A percentile compares a stretch with the other conserved stretches of the same genome.
These are phyloP conservation scores for Chloropsis cyanopogon DNA, from an alignment of 2,113 vertebrate species.

Conservation along the genomic window DNA sequence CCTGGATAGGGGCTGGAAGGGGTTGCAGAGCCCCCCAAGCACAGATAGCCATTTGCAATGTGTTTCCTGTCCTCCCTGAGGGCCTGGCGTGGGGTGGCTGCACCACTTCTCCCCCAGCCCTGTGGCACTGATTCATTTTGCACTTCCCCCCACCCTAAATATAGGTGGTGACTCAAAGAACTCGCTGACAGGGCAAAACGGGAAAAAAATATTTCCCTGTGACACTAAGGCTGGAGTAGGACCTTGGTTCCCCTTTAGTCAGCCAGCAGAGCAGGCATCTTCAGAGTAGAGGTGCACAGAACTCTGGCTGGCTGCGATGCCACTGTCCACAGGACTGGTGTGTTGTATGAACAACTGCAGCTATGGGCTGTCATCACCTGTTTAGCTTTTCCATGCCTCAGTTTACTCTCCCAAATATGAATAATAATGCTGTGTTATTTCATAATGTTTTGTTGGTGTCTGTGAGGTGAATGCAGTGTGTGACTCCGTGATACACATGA, in stretches of 20 bases:
- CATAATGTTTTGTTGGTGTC: background rate
- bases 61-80: slow-evolving; percentile 62
- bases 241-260: slow-evolving; percentile 70
- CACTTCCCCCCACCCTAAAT: slow-evolving; percentile 76
- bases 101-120: slow-evolving; percentile 13
- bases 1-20: background rate
- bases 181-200: slow-evolving; percentile 66
- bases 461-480: background rate
- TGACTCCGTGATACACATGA: background rate
- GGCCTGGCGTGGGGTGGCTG: background rate
- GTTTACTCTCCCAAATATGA: background rate
- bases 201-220: slow-evolving; percentile 44
- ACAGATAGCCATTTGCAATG: slow-evolving; percentile 57
- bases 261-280: background rate
- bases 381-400: background rate
- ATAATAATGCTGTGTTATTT: background rate
- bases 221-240: background rate
- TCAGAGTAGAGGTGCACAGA: background rate
- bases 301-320: background rate
- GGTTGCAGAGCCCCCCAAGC: slow-evolving; percentile 13
- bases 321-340: background rate
- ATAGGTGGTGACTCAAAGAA: slow-evolving; percentile 62
- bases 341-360: background rate
- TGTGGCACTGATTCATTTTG: slow-evolving; percentile 57
- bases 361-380: background rate